These are phyloP conservation scores for Ctenosaura bakeri DNA, from an alignment of 2,797 vertebrate genomes.

Conservation along the genomic window DNA sequence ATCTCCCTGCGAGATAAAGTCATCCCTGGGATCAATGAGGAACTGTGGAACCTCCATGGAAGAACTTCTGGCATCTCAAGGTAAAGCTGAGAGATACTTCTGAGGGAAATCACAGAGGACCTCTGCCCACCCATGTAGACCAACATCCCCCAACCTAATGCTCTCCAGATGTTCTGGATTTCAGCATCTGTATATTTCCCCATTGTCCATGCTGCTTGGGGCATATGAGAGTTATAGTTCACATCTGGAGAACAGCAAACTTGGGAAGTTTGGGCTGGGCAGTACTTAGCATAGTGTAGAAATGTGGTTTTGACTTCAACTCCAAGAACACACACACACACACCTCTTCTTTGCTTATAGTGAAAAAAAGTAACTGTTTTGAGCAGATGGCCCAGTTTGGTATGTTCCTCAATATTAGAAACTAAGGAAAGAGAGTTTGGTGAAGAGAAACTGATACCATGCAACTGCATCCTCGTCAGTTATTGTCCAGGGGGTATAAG, in stretches of 20 bases:
- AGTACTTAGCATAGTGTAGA: not conserved
- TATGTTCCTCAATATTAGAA: not conserved
- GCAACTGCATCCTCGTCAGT: not conserved
- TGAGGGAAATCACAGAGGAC: not conserved
- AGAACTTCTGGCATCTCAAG: not conserved
- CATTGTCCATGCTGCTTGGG: not conserved
- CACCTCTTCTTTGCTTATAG: too few relatives aligned
- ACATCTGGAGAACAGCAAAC: not conserved
- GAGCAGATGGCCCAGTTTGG: not conserved
- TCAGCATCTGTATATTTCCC: not conserved
- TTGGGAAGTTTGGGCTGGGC: not conserved
- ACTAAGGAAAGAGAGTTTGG: not conserved
- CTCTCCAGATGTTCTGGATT: not conserved
- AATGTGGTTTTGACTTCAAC: too few relatives aligned
- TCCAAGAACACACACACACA: too few relatives aligned
- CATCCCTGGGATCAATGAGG: too few relatives aligned
- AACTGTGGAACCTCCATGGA: not conserved
- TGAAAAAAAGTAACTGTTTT: too few relatives aligned
- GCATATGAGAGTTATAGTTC: not conserved
- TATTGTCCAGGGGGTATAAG: not conserved
- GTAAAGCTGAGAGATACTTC: not conserved
- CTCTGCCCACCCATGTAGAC: not conserved
- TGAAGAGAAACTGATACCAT: not conserved
- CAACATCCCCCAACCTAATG: not conserved
- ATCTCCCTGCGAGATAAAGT: not conserved